phyloP scores from a whole-genome alignment of 2,797 vertebrate species.

The Platyrinchus mystaceus region DNA sequence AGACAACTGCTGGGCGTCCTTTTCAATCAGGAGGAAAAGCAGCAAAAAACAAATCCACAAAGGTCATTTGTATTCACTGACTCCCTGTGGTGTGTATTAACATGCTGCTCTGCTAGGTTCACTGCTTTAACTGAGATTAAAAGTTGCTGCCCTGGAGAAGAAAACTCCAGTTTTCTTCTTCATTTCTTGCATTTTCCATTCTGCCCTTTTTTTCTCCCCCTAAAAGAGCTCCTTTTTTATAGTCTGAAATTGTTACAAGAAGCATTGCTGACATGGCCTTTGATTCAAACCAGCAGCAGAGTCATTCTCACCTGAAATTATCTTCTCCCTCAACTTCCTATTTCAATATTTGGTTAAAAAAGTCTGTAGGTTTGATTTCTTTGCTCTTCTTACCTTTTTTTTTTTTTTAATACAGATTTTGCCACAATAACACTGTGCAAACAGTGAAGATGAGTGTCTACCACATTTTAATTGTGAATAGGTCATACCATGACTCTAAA shows the following conservation, averaged over 20 bases:
- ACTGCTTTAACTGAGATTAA: slow-evolving; percentile 21
- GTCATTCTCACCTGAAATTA: not conserved
- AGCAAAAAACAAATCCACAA: not conserved
- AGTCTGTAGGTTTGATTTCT: not conserved
- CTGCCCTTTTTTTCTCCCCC: not conserved
- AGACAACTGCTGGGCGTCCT: slow-evolving; percentile 24
- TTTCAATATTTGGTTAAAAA: not conserved
- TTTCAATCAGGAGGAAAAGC: slow-evolving; percentile 26
- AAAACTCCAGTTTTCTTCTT: not conserved
- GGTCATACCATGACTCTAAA: not conserved
- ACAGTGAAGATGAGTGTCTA: not conserved
- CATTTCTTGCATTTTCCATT: not conserved
- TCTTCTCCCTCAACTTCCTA: not conserved
- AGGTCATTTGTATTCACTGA: slow-evolving; percentile 15
- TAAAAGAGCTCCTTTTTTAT: not conserved
- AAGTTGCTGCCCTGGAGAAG: slow-evolving; percentile 1
- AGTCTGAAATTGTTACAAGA: not conserved
- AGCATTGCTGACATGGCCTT: not conserved
- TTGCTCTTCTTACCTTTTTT: not conserved
- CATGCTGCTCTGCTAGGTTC: not conserved
- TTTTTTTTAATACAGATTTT: not conserved
- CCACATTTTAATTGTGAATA: not conserved
- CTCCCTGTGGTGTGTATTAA: not conserved
- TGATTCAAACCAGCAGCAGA: not conserved
- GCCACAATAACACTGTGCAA: not conserved